These are phyloP conservation scores for Bufotes viridis DNA, from an alignment of 2,797 vertebrate genomes.

Conservation along the genomic window DNA sequence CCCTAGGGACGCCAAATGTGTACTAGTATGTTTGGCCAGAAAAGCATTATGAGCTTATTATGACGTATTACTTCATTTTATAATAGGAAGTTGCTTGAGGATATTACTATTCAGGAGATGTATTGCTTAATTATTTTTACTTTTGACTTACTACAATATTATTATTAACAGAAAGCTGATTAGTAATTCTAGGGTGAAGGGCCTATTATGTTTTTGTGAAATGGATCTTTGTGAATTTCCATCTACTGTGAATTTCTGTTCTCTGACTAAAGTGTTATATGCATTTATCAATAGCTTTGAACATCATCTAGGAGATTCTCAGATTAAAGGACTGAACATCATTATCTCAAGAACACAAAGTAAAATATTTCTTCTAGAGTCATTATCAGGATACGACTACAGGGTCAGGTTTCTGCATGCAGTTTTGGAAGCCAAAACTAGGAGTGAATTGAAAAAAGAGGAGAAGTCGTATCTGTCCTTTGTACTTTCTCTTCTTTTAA, in stretches of 20 bases:
- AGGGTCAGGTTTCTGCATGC: no score
- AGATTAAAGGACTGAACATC: neutral
- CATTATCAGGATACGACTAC: neutral
- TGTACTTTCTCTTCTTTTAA: no score
- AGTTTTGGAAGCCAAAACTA: no score
- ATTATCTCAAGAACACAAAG: neutral
- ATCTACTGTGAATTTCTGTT: neutral
- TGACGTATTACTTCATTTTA: conserved; percentile 22
- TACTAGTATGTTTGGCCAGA: neutral
- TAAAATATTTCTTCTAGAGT: neutral
- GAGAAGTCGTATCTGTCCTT: no score
- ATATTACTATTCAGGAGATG: neutral
- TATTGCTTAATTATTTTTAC: conserved; percentile 7
- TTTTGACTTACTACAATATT: conserved; percentile 13
- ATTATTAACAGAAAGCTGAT: conserved; percentile 15
- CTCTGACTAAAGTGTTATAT: neutral
- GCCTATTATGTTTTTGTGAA: neutral
- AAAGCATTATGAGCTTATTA: neutral
- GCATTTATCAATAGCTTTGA: conserved; percentile 14
- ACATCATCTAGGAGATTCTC: neutral
- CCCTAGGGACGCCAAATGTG: neutral
- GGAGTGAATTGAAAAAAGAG: no score
- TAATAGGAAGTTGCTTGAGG: neutral
- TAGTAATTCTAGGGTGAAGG: conserved; percentile 16
- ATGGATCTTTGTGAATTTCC: conserved; percentile 14